Base-by-base conservation (phyloP, 1,140 invertebrate genomes). In the Metaphire vulgaris region DNA sequence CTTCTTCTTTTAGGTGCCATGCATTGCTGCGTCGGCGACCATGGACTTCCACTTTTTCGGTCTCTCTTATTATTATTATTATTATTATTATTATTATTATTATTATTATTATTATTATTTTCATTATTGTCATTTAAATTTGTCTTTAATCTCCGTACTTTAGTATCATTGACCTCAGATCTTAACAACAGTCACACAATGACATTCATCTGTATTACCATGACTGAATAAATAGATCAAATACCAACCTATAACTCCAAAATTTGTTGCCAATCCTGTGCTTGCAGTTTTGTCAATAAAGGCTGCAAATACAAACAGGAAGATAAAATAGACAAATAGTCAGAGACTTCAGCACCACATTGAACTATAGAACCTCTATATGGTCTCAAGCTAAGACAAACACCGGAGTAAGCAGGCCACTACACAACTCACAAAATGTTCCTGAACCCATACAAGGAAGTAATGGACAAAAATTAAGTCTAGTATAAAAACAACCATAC, bases 211-310 rank as follows among this genome's bases (percentile, higher is more conserved):
- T n/a, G n/a, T n/a, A n/a, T n/a, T n/a, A n/a, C n/a, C n/a, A n/a
- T n/a, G n/a, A n/a, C n/a, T n/a, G n/a, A n/a, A n/a, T n/a, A n/a
- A 56, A 56, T 56, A 56, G 21, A 56, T 56, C 6, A 21, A 6
- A 56, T 6, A 56, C 41, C 6, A 56, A 71, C 69, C 69, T n/a
- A 71, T 32, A 71, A 32, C 69, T 30, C 33, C 33, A 33, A 71
- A 71, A 16, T 31, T 71, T 26, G 15, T 29, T 32, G 30, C 33
- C 1, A 31, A 12, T 29, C 69, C 69, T 14, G 30, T 71, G 69
- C 26, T 30, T 16, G 69, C 69, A 30, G 69, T 71, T 71, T 71
- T 71, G 21, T 71, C 26, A 31, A 71, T 71, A 31, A 71, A 71
- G 29, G 33, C 69, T 71, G 30, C 0, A 71, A 71, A 71, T 31